Conservation (phyloP, 92 coral and sea anemone genomes). For the Porites divaricata region DNA sequence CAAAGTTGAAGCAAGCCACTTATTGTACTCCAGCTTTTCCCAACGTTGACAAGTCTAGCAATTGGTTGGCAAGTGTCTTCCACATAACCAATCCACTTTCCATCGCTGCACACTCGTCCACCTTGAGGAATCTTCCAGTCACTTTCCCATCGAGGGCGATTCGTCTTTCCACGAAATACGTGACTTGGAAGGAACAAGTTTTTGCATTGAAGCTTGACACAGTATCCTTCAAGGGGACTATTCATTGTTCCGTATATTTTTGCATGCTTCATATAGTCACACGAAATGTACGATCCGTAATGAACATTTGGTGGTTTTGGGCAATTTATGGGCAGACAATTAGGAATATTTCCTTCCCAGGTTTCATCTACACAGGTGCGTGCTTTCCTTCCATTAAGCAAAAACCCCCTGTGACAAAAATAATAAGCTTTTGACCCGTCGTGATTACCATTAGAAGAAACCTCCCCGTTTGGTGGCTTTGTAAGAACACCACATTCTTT, state of each 20-base stretch:
- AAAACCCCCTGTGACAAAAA: conserved; percentile 33
- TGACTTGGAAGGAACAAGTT: conserved; percentile 9
- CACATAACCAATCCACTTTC: conserved; percentile 35
- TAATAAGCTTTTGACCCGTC: conserved; percentile 34
- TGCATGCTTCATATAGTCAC: conserved; percentile 4
- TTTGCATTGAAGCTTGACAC: conserved; percentile 21
- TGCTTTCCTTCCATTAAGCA: conserved; percentile 15
- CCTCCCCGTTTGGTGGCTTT: conserved; percentile 25
- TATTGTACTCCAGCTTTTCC: conserved; percentile 3
- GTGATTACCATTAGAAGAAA: background rate
- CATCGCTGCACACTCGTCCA: no score
- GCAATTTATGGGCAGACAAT: conserved; percentile 25
- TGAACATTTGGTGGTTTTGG: no score
- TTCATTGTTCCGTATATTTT: conserved; percentile 7
- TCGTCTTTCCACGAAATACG: background rate
- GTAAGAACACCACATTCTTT: background rate
- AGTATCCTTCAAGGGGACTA: conserved; percentile 31
- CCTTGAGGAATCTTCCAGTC: conserved; percentile 19
- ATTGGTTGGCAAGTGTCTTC: conserved; percentile 6
- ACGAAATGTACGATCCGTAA: no score
- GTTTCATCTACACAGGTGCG: conserved; percentile 3
- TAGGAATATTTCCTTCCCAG: conserved; percentile 30
- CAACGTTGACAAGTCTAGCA: background rate
- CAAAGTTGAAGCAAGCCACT: conserved; percentile 25
- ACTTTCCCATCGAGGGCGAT: conserved; percentile 39